Evolutionary conservation across 2,888 invertebrate species (phyloP), one percentile per base, ranked within the genome.

Genomic region (Caenorhabditis uteleia): DNA sequence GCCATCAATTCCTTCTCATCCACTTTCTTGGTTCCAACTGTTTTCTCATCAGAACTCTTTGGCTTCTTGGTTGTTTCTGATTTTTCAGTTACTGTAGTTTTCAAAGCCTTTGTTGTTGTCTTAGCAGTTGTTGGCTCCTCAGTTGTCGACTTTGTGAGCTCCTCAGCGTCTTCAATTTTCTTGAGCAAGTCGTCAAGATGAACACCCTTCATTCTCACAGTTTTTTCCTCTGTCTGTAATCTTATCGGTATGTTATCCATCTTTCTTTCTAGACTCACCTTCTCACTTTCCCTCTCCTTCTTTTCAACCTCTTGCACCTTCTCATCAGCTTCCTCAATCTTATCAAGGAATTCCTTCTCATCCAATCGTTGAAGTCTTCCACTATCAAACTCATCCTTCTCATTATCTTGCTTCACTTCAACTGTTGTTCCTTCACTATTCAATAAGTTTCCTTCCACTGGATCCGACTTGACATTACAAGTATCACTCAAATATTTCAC

Each of bases 291-390:
- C 38, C 21, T 36, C 23, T 34, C 39, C 16, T 55, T 20, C n/a
- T 34, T 45, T 18, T 40, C 54, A 34, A 39, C 48, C 14, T 14
- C 21, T 33, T 44, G 20, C 21, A 48, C 53, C 12, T 44, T 34
- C 26, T 42, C 33, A 18, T 56, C 56, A 43, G 12, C 27, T 21
- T 56, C 38, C 3, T 68, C 64, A 20, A 64, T 46, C 34, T 61
- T 55, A 27, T 69, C 55, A 44, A 59, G 26, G 33, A 58, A 58
- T 16, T 55, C 55, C 43, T 68, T 54, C 47, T 58, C 56, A 39
- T 56, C 54, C 31, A 56, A 47, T 57, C 62, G 42, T 39, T 56
- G 49, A 33, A 53, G 2, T 49, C 56, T 40, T 3, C 25, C 51
- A 12, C 44, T 48, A 2, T 51, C 44, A 20, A 23, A 12, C 12